Conservation (phyloP, 2,888 invertebrate species). For the Agrochola lota region DNA sequence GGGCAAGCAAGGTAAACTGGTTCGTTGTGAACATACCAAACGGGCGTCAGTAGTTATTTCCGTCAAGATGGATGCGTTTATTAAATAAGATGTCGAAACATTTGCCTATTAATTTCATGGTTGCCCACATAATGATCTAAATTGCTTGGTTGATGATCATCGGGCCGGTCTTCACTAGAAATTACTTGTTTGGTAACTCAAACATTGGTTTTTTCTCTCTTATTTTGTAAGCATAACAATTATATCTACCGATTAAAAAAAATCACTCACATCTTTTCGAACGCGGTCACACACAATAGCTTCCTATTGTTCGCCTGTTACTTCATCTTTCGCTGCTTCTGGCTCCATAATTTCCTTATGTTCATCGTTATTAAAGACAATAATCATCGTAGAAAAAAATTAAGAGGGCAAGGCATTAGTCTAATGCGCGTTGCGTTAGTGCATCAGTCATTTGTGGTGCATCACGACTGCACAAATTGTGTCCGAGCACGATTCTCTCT, state of each 20-base stretch:
- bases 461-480: conserved; percentile 81
- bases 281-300: conserved; percentile 60
- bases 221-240: conserved; percentile 39
- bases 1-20: conserved; percentile 67
- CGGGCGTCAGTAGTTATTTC: conserved; percentile 78
- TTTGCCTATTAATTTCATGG: conserved; percentile 82
- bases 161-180: conserved; percentile 51
- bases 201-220: conserved; percentile 45
- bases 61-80: conserved; percentile 80
- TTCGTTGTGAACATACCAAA: conserved; percentile 66
- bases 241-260: conserved; percentile 49
- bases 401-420: conserved; percentile 79
- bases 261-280: conserved; percentile 51
- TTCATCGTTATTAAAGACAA: conserved; percentile 83
- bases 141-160: conserved; percentile 62
- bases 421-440: conserved; percentile 82
- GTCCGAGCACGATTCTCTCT: conserved; percentile 79
- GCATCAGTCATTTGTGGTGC: conserved; percentile 81
- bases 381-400: conserved; percentile 77
- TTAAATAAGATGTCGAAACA: conserved; percentile 81
- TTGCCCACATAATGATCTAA: conserved; percentile 78
- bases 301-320: conserved; percentile 65
- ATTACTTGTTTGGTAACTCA: conserved; percentile 63
- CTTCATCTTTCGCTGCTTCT: conserved; percentile 68
- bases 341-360: conserved; percentile 75